Evolutionary conservation across 2,888 invertebrate genomes (phyloP).

Genomic region (Brachypalpus laphriformis): DNA sequence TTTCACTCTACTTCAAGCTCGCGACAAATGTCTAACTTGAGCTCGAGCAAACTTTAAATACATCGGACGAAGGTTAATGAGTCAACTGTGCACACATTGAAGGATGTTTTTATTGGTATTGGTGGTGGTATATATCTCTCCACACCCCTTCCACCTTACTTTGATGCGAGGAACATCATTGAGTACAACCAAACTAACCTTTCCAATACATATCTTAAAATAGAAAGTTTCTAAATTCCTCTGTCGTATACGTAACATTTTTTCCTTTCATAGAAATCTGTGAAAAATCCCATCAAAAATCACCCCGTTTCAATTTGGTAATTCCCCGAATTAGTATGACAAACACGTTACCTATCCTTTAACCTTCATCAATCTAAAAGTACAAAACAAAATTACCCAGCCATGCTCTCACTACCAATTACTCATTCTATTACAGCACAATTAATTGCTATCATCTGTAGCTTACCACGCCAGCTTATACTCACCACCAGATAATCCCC

Average conservation of each 20-base stretch:
- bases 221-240: not conserved
- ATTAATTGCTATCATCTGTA: slow-evolving; percentile 16
- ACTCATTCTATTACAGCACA: slow-evolving; percentile 39
- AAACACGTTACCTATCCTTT: not conserved
- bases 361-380: not conserved
- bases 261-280: too few relatives aligned
- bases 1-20: too few relatives aligned
- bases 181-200: too few relatives aligned
- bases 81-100: too few relatives aligned
- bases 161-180: too few relatives aligned
- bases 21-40: too few relatives aligned
- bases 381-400: not conserved
- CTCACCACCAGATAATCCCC: slow-evolving; percentile 34
- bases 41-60: too few relatives aligned
- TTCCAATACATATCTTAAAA: not conserved
- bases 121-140: too few relatives aligned
- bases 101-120: too few relatives aligned
- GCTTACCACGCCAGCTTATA: not conserved
- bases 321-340: not conserved
- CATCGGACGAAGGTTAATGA: too few relatives aligned
- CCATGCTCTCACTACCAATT: slow-evolving; percentile 17
- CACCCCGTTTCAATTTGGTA: not conserved
- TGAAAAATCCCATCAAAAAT: not conserved
- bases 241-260: not conserved
- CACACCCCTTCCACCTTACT: too few relatives aligned